phyloP scores from a whole-genome alignment of 2,113 vertebrate species.

The Phylloscopus trochiloides region DNA sequence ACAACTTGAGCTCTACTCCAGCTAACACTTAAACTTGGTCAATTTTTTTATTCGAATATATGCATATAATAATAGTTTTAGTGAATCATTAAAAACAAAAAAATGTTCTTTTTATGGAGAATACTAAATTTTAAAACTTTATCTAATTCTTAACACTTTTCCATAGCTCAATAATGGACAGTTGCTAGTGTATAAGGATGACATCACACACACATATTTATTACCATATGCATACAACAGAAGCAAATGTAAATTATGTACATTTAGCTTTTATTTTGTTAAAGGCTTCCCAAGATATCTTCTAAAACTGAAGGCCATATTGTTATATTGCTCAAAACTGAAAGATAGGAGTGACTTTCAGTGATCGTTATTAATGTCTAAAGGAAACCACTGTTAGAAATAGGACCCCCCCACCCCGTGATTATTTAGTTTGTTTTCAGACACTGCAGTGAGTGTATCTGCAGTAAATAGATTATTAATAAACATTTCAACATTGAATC shows the following conservation, averaged over 20 bases:
- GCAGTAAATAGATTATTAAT: conserved; percentile 31
- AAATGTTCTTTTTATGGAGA: background rate
- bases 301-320: background rate
- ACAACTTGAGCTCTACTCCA: conserved; percentile 18
- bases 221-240: background rate
- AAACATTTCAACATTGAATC: background rate
- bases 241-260: background rate
- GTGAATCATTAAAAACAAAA: background rate
- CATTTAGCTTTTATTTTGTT: background rate
- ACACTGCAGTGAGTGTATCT: background rate
- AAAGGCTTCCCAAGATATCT: background rate
- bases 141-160: background rate
- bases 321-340: background rate
- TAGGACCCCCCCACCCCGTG: background rate
- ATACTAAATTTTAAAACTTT: background rate
- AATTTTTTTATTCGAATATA: conserved; percentile 26
- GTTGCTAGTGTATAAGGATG: background rate
- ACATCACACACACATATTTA: background rate
- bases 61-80: conserved; percentile 17
- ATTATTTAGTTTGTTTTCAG: conserved; percentile 40
- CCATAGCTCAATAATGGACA: background rate
- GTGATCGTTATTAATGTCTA: background rate
- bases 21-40: background rate
- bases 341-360: background rate
- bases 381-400: conserved; percentile 52